These are phyloP conservation scores for Lottia gigantea DNA, from an alignment of 2,888 invertebrate genomes.

Conservation along the genomic window DNA sequence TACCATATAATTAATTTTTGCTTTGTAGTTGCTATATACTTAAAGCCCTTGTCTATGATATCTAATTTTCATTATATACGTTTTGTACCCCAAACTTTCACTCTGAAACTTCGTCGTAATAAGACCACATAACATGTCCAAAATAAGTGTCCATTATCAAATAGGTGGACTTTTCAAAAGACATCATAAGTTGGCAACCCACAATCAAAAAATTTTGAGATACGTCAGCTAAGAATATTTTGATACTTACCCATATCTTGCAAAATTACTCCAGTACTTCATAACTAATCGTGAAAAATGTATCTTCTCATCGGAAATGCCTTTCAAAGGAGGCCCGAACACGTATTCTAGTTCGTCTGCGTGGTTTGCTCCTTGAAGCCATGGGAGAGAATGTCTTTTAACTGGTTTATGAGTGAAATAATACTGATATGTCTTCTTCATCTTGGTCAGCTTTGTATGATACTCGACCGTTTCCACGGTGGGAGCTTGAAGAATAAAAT, in stretches of 20 bases:
- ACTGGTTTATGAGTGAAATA: conserved; percentile 22
- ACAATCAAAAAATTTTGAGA: too few relatives aligned
- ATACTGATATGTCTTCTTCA: conserved; percentile 19
- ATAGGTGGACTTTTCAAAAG: too few relatives aligned
- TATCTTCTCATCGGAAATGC: conserved; percentile 72
- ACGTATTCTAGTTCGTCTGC: conserved; percentile 25
- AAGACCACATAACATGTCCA: background rate
- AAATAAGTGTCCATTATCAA: background rate
- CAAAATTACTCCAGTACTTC: conserved; percentile 95
- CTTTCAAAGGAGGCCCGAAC: conserved; percentile 65
- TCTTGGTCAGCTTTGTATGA: conserved; percentile 13
- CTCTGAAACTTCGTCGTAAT: background rate
- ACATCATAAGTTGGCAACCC: too few relatives aligned
- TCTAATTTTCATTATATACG: too few relatives aligned
- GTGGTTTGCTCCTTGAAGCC: conserved; percentile 27
- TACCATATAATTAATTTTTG: too few relatives aligned
- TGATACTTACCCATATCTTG: conserved; percentile 83
- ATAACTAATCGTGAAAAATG: conserved; percentile 86
- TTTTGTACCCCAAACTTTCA: too few relatives aligned
- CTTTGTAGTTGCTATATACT: too few relatives aligned
- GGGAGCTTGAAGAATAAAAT: conserved; percentile 29
- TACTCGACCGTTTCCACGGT: conserved; percentile 18
- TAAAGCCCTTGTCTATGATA: too few relatives aligned
- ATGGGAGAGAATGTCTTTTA: background rate
- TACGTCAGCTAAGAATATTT: too few relatives aligned